phyloP scores from a whole-genome alignment of 2,797 vertebrate species.

The Apodemus agrarius region DNA sequence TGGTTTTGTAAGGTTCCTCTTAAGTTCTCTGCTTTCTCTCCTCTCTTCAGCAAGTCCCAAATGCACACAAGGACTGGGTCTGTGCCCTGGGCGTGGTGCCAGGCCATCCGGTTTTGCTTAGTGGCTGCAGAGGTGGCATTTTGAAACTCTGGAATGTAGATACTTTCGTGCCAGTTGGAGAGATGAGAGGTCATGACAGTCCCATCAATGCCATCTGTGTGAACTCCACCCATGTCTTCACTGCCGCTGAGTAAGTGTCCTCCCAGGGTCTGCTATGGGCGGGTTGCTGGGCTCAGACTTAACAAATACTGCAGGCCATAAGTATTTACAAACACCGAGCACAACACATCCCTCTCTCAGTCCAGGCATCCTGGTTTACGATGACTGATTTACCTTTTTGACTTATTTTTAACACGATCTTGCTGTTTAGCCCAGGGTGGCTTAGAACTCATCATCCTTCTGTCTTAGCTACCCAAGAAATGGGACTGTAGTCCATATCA shows the following conservation, averaged over 20 bases:
- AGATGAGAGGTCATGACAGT: conserved; percentile 95
- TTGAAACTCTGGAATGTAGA: conserved; percentile 95
- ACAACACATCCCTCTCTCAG: background rate
- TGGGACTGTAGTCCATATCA: background rate
- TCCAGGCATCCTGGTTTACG: background rate
- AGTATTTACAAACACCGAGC: background rate
- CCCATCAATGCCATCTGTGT: conserved; percentile 95
- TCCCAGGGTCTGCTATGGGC: background rate
- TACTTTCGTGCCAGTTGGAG: conserved; percentile 90
- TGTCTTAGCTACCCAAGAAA: background rate
- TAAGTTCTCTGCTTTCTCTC: background rate
- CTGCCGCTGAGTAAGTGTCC: conserved; percentile 95
- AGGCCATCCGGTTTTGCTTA: conserved; percentile 90
- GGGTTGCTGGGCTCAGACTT: background rate
- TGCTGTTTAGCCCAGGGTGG: background rate
- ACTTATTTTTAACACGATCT: background rate
- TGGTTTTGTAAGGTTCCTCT: background rate
- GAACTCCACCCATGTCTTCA: conserved; percentile 96
- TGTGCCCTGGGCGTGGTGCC: conserved; percentile 94
- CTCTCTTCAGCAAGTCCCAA: conserved; percentile 91
- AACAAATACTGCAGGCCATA: background rate
- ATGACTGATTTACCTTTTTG: background rate
- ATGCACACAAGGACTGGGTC: conserved; percentile 94
- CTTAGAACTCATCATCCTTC: background rate
- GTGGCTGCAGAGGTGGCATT: conserved; percentile 94